Conservation (phyloP, 1,140 invertebrate genomes). For the Mamestra configurata region DNA sequence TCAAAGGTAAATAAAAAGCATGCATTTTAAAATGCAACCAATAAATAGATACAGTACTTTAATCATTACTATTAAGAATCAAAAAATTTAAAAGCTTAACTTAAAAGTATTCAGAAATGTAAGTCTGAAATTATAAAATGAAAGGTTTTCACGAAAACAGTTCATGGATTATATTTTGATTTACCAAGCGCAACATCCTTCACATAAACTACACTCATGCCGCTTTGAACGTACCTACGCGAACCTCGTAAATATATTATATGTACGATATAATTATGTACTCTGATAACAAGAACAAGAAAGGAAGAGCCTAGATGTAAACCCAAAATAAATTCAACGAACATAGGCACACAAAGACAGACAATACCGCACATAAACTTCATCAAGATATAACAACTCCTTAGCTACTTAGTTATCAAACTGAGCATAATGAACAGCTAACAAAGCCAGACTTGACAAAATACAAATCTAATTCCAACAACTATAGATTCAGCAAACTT, state of each 20-base stretch:
- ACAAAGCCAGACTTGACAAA: conserved; percentile 49
- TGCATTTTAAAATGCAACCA: not conserved
- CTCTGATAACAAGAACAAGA: conserved; percentile 22
- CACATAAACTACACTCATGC: not conserved
- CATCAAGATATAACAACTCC: conserved; percentile 39
- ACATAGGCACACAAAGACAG: conserved; percentile 19
- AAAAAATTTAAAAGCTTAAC: too few species aligned
- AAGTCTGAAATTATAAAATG: too few species aligned
- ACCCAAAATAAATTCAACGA: conserved; percentile 26
- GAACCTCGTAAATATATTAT: conserved; percentile 21
- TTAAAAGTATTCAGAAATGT: too few species aligned
- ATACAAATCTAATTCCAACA: conserved; percentile 44
- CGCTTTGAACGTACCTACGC: not conserved
- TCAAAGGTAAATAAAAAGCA: conserved; percentile 18
- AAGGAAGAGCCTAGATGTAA: conserved; percentile 8
- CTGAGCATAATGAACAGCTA: conserved; percentile 42
- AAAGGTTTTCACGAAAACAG: not conserved
- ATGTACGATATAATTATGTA: conserved; percentile 22
- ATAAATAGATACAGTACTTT: not conserved
- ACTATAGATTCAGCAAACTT: conserved; percentile 47
- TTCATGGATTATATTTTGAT: not conserved
- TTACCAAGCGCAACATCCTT: not conserved
- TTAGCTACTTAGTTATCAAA: conserved; percentile 37
- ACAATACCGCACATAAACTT: conserved; percentile 39
- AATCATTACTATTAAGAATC: too few species aligned